phyloP scores from a whole-genome alignment of 2,797 vertebrate species.

The Sebastes taczanowskii region DNA sequence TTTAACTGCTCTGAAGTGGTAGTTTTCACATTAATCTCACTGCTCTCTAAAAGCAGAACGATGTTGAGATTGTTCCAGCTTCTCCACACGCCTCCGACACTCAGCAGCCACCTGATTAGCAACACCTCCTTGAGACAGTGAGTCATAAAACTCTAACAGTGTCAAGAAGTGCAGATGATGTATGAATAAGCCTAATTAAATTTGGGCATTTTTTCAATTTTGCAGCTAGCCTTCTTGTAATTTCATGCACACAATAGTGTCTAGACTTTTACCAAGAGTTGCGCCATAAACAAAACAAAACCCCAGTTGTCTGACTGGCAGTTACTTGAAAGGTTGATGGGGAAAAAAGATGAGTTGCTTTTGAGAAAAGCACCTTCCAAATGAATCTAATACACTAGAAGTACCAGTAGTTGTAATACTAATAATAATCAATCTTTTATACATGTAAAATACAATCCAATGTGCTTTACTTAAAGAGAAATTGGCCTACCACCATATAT shows the following conservation, averaged over 20 bases:
- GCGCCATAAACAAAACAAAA: slow-evolving; percentile 2
- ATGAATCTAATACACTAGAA: not conserved
- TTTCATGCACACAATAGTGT: not conserved
- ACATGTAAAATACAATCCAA: not conserved
- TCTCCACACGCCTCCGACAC: not conserved
- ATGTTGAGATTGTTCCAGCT: not conserved
- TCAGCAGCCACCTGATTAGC: not conserved
- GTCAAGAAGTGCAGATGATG: not conserved
- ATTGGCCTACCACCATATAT: not conserved
- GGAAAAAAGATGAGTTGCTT: not conserved
- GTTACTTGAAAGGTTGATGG: too few relatives aligned
- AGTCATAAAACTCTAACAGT: not conserved
- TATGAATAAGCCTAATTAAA: not conserved
- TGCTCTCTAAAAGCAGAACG: not conserved
- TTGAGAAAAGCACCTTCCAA: not conserved
- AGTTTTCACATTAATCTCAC: not conserved
- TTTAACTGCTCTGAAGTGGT: not conserved
- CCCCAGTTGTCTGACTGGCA: not conserved
- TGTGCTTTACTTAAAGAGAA: not conserved
- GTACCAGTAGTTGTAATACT: not conserved
- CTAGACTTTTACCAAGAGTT: not conserved
- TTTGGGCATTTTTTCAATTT: not conserved
- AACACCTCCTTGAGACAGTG: not conserved
- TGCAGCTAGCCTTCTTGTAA: not conserved
- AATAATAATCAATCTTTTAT: not conserved